Base-by-base conservation (phyloP, 2,797 vertebrate genomes). In the Oreochromis mossambicus region DNA sequence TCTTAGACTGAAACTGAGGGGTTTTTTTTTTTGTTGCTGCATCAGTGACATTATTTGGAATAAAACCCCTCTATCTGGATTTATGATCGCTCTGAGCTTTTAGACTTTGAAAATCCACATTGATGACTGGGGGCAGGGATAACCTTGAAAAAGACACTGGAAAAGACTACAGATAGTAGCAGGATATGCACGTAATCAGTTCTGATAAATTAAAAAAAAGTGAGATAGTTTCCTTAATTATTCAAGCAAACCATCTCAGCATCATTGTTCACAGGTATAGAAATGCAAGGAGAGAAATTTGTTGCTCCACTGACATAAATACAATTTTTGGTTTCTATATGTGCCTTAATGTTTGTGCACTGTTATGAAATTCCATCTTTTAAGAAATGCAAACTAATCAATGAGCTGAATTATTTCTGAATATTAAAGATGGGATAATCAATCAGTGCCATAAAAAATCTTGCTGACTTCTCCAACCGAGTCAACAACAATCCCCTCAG, bases 51-150 rank as follows among this genome's bases (percentile, higher is more conserved):
- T 75, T 32, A 19, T 75, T 51, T 34, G 24, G 46, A 50, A 75
- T 34, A 34, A 32, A n/a, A 46, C 66, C 19, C 26, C 70, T 34
- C 68, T 29, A 75, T 48, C 24, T 73, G 68, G 15, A 73, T 73
- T 73, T 73, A 73, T 19, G 15, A 73, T 73, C 1, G 1, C 68
- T 29, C 41, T 5, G 41, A 29, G 41, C 68, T 29, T 46, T 73
- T 50, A 50, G 26, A 11, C 41, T 70, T 70, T 4, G 14, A 70
- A 24, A 70, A 46, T 43, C 13, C 8, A 17, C 14, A 3, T 11
- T 70, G 21, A 70, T 70, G 41, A 70, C 14, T 73, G 14, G 34
- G 19, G 19, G 3, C 34, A 73, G 24, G 15, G 1, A 26, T 29
- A 5, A 48, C 66, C 13, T 48, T 0, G 1, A 48, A 73, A 73